Conservation (phyloP, 2,113 vertebrate species). For the Psittacula cyanocephala region DNA sequence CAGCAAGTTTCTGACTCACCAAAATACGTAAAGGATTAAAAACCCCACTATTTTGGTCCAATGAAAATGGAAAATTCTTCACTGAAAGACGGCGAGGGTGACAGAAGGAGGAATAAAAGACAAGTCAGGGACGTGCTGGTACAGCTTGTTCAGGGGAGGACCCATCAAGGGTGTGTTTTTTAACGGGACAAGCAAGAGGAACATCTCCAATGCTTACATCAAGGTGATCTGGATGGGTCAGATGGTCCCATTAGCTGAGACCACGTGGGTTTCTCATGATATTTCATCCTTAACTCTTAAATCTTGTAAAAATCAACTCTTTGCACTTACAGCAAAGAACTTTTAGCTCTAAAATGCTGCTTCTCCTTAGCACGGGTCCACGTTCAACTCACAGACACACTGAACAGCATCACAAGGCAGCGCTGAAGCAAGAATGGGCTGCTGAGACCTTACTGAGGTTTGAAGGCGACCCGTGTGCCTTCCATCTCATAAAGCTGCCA, state of each 20-base stretch:
- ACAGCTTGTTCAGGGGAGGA: background rate
- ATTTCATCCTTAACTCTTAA: background rate
- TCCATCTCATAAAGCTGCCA: background rate
- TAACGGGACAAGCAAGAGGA: background rate
- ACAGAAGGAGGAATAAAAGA: background rate
- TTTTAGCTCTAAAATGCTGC: fast-evolving
- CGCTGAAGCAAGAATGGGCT: background rate
- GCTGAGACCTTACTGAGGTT: background rate
- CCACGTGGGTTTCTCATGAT: fast-evolving
- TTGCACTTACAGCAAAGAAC: background rate
- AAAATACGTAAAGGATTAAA: background rate
- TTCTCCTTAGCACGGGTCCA: background rate
- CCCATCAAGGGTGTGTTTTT: background rate
- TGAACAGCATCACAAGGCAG: background rate
- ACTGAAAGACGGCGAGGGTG: background rate
- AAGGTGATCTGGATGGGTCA: background rate
- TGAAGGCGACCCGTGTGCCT: background rate
- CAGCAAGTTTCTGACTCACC: background rate
- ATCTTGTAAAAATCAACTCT: background rate
- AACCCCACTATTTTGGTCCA: background rate
- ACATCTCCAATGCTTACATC: background rate
- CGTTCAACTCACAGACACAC: fast-evolving
- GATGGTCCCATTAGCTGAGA: background rate
- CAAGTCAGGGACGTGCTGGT: background rate
- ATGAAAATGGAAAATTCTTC: background rate